Percentiles rank a stretch among this genome's conserved stretches.
Evolutionary conservation across 2,113 vertebrate species (phyloP).

Genomic region (Corvus cornix): DNA sequence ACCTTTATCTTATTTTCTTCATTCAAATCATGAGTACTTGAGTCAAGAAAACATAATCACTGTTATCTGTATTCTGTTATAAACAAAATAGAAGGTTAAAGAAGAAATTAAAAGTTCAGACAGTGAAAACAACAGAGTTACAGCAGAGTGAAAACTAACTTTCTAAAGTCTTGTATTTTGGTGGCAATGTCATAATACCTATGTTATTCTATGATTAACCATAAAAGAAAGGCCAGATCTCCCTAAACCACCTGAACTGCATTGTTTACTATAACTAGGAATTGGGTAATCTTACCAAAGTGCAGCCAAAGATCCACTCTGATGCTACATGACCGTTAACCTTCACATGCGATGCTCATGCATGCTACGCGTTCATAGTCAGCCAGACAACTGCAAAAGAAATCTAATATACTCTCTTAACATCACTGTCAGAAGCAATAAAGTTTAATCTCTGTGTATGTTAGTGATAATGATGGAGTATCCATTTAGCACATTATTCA

Average conservation of each 20-base stretch:
- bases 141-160: background rate
- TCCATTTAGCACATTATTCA: background rate
- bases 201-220: background rate
- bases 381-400: background rate
- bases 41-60: background rate
- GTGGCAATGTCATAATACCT: background rate
- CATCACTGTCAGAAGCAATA: background rate
- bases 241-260: background rate
- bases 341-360: background rate
- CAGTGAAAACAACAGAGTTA: background rate
- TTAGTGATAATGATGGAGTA: background rate
- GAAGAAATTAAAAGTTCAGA: background rate
- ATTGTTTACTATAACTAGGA: background rate
- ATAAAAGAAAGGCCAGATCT: background rate
- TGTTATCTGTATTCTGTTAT: background rate
- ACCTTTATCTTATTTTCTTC: background rate
- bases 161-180: background rate
- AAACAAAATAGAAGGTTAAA: background rate
- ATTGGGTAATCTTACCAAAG: background rate
- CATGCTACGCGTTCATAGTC: accelerated
- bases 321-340: background rate
- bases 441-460: background rate
- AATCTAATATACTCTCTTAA: background rate
- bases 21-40: background rate
- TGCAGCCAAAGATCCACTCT: background rate